Percentiles rank a stretch among this genome's conserved stretches.
These are phyloP conservation scores for Aphelenchoides besseyi DNA, from an alignment of 1,140 invertebrate species.

Conservation along the genomic window DNA sequence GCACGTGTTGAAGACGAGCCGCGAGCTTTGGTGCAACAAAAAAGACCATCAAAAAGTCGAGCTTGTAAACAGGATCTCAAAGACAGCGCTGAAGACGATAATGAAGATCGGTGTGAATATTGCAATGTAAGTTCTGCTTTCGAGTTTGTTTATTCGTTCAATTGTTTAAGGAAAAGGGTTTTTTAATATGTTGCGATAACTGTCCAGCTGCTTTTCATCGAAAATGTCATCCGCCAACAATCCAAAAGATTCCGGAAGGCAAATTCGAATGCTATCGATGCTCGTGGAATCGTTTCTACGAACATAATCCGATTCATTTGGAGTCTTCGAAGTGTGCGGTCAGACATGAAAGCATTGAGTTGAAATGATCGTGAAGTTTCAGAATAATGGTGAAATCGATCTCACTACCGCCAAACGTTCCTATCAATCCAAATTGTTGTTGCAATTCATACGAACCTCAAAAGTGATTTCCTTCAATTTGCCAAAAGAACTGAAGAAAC, in stretches of 20 bases:
- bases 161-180: neutral
- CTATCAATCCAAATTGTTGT: neutral
- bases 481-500: neutral
- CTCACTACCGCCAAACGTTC: neutral
- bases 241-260: neutral
- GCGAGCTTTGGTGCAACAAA: neutral
- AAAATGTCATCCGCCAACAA: neutral
- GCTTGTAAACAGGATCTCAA: neutral
- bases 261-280: conserved; percentile 9
- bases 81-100: neutral
- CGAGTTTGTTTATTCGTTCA: neutral
- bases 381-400: no score
- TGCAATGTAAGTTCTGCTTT: conserved; percentile 1
- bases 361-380: no score
- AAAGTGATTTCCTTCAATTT: neutral
- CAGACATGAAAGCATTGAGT: no score
- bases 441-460: neutral
- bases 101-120: conserved; percentile 5
- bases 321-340: no score
- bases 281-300: neutral
- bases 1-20: neutral
- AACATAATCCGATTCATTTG: neutral
- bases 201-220: conserved; percentile 3
- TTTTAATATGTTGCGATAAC: neutral
- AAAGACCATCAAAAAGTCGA: neutral